phyloP scores from a whole-genome alignment of 1,140 invertebrate genomes.

The Polypedilum pembai region DNA sequence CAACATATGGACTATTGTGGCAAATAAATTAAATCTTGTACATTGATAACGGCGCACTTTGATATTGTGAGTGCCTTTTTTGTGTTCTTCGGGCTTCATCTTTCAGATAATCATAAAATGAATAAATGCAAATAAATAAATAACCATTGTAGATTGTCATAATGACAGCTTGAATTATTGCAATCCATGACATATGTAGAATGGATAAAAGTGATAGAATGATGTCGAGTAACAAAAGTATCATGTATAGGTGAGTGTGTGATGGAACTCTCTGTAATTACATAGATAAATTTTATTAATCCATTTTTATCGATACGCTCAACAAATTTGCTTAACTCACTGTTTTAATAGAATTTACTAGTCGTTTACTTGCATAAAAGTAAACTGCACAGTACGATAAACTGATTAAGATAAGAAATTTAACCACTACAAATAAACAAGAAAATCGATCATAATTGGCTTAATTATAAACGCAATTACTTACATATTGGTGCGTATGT shows the following conservation, averaged over 20 bases:
- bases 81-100: background rate
- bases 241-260: background rate
- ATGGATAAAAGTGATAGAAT: background rate
- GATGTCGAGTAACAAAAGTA: background rate
- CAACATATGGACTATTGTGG: background rate
- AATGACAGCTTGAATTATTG: background rate
- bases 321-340: background rate
- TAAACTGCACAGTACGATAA: background rate
- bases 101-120: background rate
- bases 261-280: background rate
- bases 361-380: background rate
- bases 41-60: background rate
- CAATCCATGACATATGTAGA: background rate
- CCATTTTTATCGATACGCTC: background rate
- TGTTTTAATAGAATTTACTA: background rate
- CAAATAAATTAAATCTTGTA: background rate
- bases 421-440: constrained; percentile 5
- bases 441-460: background rate
- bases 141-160: background rate
- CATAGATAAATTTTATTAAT: background rate
- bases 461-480: background rate
- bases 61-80: background rate
- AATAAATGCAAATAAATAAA: constrained; percentile 7
- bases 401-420: background rate
- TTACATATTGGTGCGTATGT: background rate